Percentiles rank a stretch among this genome's conserved stretches.
Evolutionary conservation across 1,140 invertebrate genomes (phyloP).

Genomic region (Cataglyphis hispanica): DNA sequence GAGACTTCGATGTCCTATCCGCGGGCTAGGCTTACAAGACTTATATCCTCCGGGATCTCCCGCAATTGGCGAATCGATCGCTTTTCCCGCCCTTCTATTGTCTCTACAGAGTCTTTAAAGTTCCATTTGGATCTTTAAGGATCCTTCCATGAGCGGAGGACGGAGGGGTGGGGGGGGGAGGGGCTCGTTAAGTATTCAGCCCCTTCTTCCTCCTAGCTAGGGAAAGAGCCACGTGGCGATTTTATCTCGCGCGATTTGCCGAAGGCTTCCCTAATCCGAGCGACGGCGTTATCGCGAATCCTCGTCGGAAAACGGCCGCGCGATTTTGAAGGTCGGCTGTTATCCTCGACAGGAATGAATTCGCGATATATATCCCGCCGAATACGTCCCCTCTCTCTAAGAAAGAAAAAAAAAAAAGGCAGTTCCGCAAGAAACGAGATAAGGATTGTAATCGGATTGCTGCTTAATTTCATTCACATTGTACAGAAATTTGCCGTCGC

Average conservation of each 20-base stretch:
- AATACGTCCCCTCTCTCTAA: neutral
- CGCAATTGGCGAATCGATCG: slow-evolving; percentile 41
- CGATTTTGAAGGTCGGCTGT: slow-evolving; percentile 33
- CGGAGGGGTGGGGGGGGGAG: too few species aligned
- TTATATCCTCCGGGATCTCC: neutral
- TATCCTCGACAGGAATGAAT: slow-evolving; percentile 26
- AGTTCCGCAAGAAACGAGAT: neutral
- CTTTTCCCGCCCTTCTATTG: neutral
- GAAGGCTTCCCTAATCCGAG: slow-evolving; percentile 42
- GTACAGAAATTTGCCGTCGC: neutral
- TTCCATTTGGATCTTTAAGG: slow-evolving; percentile 29
- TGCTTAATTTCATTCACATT: neutral
- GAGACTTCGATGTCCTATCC: slow-evolving; percentile 5
- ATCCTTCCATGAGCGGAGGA: neutral
- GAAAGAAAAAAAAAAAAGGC: neutral
- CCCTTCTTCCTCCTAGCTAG: neutral
- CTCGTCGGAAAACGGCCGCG: slow-evolving; percentile 5
- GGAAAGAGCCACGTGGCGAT: neutral
- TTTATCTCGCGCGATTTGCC: slow-evolving; percentile 35
- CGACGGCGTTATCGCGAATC: slow-evolving; percentile 30
- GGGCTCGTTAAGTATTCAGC: slow-evolving; percentile 32
- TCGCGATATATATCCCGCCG: slow-evolving; percentile 14
- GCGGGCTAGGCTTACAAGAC: slow-evolving; percentile 17
- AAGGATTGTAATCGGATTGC: neutral
- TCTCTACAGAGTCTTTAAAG: slow-evolving; percentile 31